A percentile compares a stretch with the other conserved stretches of the same genome.
phyloP scores from a whole-genome alignment of 2,888 invertebrate genomes.

The Iselma pallidipennis region DNA sequence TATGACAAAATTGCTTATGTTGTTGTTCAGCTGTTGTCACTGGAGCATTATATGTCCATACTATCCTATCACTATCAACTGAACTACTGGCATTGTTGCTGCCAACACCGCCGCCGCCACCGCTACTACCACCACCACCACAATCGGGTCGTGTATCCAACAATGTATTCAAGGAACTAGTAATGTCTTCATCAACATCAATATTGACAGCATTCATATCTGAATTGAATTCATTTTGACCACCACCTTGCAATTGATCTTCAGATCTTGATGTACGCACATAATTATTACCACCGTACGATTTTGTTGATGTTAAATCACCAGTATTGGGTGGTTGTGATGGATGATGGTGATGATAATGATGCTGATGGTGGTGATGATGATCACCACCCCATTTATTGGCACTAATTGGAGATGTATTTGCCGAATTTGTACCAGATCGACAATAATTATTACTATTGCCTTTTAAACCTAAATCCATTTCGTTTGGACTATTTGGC shows the following conservation, averaged over 20 bases:
- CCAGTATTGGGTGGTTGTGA: constrained; percentile 57
- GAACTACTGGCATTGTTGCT: constrained; percentile 44
- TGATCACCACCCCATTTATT: constrained; percentile 56
- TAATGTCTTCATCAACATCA: constrained; percentile 91
- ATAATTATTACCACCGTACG: constrained; percentile 51
- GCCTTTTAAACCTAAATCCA: constrained; percentile 60
- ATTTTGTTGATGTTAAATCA: constrained; percentile 8
- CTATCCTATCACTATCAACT: constrained; percentile 71
- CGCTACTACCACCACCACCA: constrained; percentile 28
- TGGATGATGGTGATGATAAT: constrained; percentile 21
- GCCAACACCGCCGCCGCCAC: constrained; percentile 36
- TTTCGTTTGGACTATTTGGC: constrained; percentile 71
- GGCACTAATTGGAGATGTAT: constrained; percentile 60
- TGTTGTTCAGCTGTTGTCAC: constrained; percentile 55
- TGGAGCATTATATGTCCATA: constrained; percentile 93
- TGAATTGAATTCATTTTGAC: constrained; percentile 62
- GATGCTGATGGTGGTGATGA: constrained; percentile 25
- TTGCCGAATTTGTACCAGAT: constrained; percentile 58
- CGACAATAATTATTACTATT: constrained; percentile 37
- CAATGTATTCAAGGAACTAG: constrained; percentile 89
- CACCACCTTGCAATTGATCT: constrained; percentile 78
- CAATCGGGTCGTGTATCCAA: constrained; percentile 66
- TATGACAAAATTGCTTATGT: constrained; percentile 58
- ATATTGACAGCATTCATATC: constrained; percentile 84
- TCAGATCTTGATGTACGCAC: constrained; percentile 85